phyloP scores from a whole-genome alignment of 2,797 vertebrate species.

The Lagodon rhomboides region DNA sequence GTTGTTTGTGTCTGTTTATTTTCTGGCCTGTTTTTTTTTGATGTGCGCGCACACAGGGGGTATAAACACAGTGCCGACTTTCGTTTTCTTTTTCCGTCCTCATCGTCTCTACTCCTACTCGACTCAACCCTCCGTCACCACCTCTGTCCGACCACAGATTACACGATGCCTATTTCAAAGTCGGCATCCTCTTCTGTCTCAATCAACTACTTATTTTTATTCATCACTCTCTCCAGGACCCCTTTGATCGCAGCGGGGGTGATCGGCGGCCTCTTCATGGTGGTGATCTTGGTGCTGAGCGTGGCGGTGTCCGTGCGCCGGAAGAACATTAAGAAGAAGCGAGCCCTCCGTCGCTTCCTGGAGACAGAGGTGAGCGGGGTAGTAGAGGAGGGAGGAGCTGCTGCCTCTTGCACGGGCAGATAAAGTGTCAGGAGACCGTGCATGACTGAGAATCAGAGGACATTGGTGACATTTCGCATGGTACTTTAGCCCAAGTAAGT shows the following conservation, averaged over 20 bases:
- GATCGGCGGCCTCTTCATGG: constrained; percentile 96
- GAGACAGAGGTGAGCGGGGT: constrained; percentile 93
- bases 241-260: constrained; percentile 96
- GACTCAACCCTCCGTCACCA: constrained; percentile 6
- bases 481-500: neutral
- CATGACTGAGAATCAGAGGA: neutral
- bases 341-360: constrained; percentile 94
- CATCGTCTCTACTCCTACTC: neutral
- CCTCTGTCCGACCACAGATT: constrained; percentile 38
- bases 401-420: neutral
- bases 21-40: neutral
- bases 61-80: neutral
- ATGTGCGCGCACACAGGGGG: neutral
- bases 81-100: neutral
- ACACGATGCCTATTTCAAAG: constrained; percentile 10
- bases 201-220: constrained; percentile 16
- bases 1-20: constrained; percentile 2
- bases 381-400: neutral
- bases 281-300: constrained; percentile 93
- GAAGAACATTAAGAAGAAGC: constrained; percentile 98
- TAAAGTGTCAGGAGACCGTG: constrained; percentile 4
- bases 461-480: neutral
- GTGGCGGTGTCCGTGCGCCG: constrained; percentile 94
- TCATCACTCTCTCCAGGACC: constrained; percentile 83
- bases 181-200: constrained; percentile 47